A percentile compares a stretch with the other conserved stretches of the same genome.
Conservation (phyloP, 2,888 invertebrate genomes). For the Rhaphigaster nebulosa region DNA sequence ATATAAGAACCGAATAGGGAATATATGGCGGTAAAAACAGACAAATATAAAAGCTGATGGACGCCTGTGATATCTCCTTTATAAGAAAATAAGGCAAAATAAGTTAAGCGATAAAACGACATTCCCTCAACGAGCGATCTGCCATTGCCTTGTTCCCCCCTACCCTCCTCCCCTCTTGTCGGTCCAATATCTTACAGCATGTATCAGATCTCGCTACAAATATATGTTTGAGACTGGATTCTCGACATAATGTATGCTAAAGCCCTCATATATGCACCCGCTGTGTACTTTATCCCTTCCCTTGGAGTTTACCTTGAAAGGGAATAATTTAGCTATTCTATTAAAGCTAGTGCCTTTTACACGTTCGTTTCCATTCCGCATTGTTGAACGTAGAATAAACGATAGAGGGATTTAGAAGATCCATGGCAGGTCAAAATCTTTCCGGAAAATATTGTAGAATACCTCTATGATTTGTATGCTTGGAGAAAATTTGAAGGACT, state of each 20-base stretch:
- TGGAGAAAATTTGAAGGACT: not conserved
- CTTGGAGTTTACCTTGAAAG: not conserved
- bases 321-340: slow-evolving; percentile 35
- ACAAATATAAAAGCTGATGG: not conserved
- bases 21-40: not conserved
- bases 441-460: not conserved
- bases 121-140: slow-evolving; percentile 26
- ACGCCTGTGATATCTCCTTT: slow-evolving; percentile 4
- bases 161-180: not conserved
- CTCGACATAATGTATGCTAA: slow-evolving; percentile 2
- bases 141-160: not conserved
- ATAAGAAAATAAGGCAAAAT: slow-evolving; percentile 22
- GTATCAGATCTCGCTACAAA: slow-evolving; percentile 45
- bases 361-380: not conserved
- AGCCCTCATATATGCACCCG: slow-evolving; percentile 24
- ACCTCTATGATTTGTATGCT: not conserved
- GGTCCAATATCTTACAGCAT: slow-evolving; percentile 33
- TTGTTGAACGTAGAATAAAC: not conserved
- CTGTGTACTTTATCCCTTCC: not conserved
- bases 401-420: not conserved
- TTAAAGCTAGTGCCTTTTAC: not conserved
- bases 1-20: not conserved
- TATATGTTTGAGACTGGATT: slow-evolving; percentile 5
- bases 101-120: slow-evolving; percentile 35
- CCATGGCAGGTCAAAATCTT: not conserved